Conservation (phyloP, 2,888 invertebrate species). For the Marasmarcha lunaedactyla region DNA sequence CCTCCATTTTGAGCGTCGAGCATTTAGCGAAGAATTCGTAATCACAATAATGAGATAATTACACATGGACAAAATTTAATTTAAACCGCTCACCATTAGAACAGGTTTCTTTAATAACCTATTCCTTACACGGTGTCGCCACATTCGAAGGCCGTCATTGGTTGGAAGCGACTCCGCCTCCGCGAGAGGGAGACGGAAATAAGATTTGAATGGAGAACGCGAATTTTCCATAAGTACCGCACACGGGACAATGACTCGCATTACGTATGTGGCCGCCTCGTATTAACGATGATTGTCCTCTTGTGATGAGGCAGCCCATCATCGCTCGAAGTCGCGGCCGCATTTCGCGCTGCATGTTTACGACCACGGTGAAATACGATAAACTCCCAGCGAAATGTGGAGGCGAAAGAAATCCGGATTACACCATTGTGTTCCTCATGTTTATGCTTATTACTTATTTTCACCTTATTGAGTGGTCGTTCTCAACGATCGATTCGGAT, state of each 20-base stretch:
- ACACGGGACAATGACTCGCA: constrained; percentile 70
- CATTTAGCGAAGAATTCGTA: constrained; percentile 67
- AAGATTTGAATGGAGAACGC: constrained; percentile 71
- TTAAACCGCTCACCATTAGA: constrained; percentile 70
- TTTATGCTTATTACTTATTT: constrained; percentile 66
- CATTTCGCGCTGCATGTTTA: constrained; percentile 53
- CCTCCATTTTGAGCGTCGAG: constrained; percentile 59
- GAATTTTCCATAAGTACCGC: constrained; percentile 71
- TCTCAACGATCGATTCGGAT: constrained; percentile 40
- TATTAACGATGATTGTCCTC: constrained; percentile 69
- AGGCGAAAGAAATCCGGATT: constrained; percentile 60
- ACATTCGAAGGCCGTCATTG: constrained; percentile 63
- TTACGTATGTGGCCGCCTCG: constrained; percentile 68
- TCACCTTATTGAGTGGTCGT: constrained; percentile 47
- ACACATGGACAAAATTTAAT: constrained; percentile 70
- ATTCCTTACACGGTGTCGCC: constrained; percentile 69
- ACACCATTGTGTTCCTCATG: constrained; percentile 52
- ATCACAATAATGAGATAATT: constrained; percentile 71
- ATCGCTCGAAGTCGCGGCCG: constrained; percentile 63
- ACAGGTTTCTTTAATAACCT: constrained; percentile 71
- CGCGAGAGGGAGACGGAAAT: constrained; percentile 63
- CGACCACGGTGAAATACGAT: constrained; percentile 59
- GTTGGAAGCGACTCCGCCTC: constrained; percentile 66
- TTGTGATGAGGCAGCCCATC: constrained; percentile 68
- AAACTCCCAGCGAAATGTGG: constrained; percentile 56